Percentiles rank a stretch among this genome's conserved stretches.
These are phyloP conservation scores for Helobdella robusta DNA, from an alignment of 2,888 invertebrate species.

Conservation along the genomic window DNA sequence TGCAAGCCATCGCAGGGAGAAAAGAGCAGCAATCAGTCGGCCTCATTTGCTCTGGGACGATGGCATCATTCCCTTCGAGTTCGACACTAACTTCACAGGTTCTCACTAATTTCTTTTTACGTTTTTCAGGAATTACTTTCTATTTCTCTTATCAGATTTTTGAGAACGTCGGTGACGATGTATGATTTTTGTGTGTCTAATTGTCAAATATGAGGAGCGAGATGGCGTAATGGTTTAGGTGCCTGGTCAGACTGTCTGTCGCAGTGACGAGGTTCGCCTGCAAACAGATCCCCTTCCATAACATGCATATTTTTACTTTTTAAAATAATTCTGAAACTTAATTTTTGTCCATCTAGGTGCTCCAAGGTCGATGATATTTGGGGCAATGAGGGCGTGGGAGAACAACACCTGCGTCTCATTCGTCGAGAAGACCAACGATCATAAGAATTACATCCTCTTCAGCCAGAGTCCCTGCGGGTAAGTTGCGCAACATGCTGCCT, in stretches of 20 bases:
- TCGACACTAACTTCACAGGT: conserved; percentile 37
- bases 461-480: conserved; percentile 89
- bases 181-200: too few relatives aligned
- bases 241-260: neutral
- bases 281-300: too few relatives aligned
- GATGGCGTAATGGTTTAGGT: too few relatives aligned
- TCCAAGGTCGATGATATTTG: conserved; percentile 65
- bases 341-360: conserved; percentile 29
- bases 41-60: conserved; percentile 91
- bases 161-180: too few relatives aligned
- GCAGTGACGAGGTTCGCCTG: neutral
- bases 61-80: conserved; percentile 75
- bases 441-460: conserved; percentile 91
- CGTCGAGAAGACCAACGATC: conserved; percentile 68
- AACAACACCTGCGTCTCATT: conserved; percentile 95
- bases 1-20: neutral
- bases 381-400: conserved; percentile 97
- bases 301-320: too few relatives aligned
- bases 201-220: too few relatives aligned
- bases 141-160: too few relatives aligned
- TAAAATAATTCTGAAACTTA: too few relatives aligned
- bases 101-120: neutral
- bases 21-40: conserved; percentile 80
- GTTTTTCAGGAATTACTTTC: neutral
- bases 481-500: conserved; percentile 44